A percentile compares a stretch with the other conserved stretches of the same genome.
These are phyloP conservation scores for Nannoperca australis DNA, from an alignment of 2,797 vertebrate species.

Conservation along the genomic window DNA sequence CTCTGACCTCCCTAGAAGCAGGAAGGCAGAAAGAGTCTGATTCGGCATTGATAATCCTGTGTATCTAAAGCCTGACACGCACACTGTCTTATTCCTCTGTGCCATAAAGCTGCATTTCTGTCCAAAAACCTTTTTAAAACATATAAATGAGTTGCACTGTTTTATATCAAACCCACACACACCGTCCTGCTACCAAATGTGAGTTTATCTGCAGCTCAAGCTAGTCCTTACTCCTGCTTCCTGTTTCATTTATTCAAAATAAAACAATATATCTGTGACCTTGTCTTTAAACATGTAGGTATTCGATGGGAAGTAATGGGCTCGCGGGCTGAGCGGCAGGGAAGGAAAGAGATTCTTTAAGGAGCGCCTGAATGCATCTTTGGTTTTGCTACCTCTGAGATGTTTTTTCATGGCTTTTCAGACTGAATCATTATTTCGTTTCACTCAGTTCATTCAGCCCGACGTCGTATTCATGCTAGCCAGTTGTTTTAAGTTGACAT, in stretches of 20 bases:
- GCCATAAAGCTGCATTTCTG: background rate
- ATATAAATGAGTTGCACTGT: background rate
- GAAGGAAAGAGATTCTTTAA: background rate
- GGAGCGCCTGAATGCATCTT: background rate
- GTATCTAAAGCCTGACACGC: background rate
- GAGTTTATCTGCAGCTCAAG: background rate
- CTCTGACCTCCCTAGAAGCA: conserved; percentile 8
- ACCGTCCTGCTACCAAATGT: background rate
- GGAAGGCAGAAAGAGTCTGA: background rate
- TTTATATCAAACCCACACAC: background rate
- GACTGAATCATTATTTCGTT: background rate
- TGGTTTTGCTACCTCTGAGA: background rate
- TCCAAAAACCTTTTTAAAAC: background rate
- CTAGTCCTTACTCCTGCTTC: background rate
- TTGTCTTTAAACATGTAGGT: background rate
- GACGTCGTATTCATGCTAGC: background rate
- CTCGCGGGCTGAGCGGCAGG: background rate
- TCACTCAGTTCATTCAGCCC: background rate
- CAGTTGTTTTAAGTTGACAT: background rate
- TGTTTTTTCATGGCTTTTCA: background rate
- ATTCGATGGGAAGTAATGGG: background rate
- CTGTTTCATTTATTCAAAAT: background rate
- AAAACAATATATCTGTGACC: background rate
- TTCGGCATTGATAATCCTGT: background rate
- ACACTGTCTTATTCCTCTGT: background rate